These are phyloP conservation scores for Syritta pipiens DNA, from an alignment of 2,888 invertebrate genomes.

Conservation along the genomic window DNA sequence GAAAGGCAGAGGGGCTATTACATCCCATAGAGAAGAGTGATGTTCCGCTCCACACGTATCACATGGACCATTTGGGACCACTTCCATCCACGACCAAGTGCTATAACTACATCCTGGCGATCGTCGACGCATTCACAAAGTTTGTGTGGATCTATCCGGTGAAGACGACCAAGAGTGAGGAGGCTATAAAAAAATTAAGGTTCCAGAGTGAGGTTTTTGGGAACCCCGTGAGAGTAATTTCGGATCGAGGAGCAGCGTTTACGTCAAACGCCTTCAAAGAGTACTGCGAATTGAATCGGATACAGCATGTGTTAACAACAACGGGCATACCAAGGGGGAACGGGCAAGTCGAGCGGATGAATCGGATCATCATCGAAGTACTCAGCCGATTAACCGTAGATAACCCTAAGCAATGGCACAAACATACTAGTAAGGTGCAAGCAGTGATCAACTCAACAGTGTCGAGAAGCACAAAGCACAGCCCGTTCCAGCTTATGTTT, in stretches of 20 bases:
- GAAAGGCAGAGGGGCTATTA: too few relatives aligned
- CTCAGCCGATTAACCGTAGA: background rate
- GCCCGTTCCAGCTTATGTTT: background rate
- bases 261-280: background rate
- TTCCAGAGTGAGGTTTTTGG: background rate
- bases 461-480: background rate
- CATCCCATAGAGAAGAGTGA: too few relatives aligned
- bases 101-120: background rate
- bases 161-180: conserved; percentile 10
- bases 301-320: background rate
- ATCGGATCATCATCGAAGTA: conserved; percentile 64
- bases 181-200: background rate
- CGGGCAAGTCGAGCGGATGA: conserved; percentile 74
- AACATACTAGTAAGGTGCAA: background rate
- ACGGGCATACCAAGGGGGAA: conserved; percentile 30
- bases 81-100: background rate
- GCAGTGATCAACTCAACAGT: background rate
- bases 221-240: background rate
- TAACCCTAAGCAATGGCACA: background rate
- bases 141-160: background rate
- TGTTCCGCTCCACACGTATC: too few relatives aligned
- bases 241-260: background rate
- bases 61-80: background rate
- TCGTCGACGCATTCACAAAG: background rate
- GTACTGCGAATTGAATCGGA: background rate